Conservation (phyloP, 2,113 vertebrate species). For the Halcyon malimbica region DNA sequence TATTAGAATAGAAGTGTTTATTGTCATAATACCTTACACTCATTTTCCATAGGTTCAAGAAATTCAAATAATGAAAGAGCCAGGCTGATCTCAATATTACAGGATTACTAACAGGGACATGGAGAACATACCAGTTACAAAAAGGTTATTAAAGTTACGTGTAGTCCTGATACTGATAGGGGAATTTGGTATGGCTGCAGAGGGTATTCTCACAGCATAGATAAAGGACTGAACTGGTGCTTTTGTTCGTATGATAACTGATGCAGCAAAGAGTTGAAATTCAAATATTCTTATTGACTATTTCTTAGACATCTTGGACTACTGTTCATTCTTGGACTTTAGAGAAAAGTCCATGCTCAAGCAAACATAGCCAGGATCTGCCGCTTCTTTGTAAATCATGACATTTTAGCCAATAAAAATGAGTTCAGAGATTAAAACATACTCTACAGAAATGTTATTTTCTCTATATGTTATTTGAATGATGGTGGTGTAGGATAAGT, state of each 20-base stretch:
- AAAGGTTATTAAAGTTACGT: not conserved
- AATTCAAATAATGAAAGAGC: not conserved
- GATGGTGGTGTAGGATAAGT: not conserved
- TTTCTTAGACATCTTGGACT: not conserved
- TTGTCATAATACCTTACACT: not conserved
- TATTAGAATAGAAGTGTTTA: not conserved
- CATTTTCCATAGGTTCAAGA: not conserved
- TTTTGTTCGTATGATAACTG: not conserved
- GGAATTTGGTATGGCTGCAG: not conserved
- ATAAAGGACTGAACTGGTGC: not conserved
- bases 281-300: not conserved
- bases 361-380: constrained; percentile 10
- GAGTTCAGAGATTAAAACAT: constrained; percentile 20
- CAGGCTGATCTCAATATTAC: not conserved
- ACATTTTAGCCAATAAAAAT: not conserved
- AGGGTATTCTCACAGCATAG: not conserved
- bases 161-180: not conserved
- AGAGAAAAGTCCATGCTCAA: constrained; percentile 21
- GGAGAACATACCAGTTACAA: not conserved
- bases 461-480: constrained; percentile 3
- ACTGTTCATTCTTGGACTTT: not conserved
- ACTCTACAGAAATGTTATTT: constrained; percentile 8
- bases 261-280: not conserved
- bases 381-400: constrained; percentile 51
- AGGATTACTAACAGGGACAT: not conserved